A percentile compares a stretch with the other conserved stretches of the same genome.
Evolutionary conservation across 2,113 vertebrate species (phyloP).

Genomic region (Piliocolobus tephrosceles): DNA sequence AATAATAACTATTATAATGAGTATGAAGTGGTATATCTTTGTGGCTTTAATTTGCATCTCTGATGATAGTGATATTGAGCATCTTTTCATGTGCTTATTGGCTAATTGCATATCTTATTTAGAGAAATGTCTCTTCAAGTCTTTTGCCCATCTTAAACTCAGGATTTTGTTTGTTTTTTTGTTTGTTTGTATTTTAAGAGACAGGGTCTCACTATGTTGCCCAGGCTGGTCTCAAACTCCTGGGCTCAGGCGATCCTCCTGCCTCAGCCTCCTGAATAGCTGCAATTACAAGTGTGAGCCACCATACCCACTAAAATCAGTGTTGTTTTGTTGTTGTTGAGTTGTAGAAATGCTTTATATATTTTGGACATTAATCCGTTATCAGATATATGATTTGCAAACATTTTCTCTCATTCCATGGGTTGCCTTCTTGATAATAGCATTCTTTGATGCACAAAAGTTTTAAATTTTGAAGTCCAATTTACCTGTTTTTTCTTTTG

Average conservation of each 20-base stretch:
- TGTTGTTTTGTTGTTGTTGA: neutral
- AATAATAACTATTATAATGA: neutral
- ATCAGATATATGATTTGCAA: neutral
- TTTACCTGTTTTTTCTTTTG: neutral
- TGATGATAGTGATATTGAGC: neutral
- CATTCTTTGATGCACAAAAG: neutral
- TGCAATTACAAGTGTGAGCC: neutral
- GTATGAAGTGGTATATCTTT: neutral
- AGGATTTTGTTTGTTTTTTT: too few relatives aligned
- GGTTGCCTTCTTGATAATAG: neutral
- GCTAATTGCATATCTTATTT: slow-evolving; percentile 23
- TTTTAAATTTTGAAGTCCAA: slow-evolving; percentile 14
- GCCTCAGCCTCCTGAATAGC: neutral
- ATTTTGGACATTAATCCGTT: neutral
- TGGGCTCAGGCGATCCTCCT: neutral
- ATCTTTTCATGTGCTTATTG: slow-evolving; percentile 44
- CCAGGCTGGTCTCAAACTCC: neutral
- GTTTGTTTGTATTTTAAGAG: too few relatives aligned
- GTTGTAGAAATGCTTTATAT: neutral
- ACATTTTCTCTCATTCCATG: neutral
- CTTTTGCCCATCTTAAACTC: neutral
- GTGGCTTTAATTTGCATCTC: slow-evolving; percentile 18
- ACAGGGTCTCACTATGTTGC: neutral
- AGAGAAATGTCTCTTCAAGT: slow-evolving; percentile 26
- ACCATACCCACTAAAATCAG: neutral